Evolutionary conservation across 2,888 invertebrate species (phyloP), one percentile per base, ranked within the genome.

Genomic region (Tachina fera): DNA sequence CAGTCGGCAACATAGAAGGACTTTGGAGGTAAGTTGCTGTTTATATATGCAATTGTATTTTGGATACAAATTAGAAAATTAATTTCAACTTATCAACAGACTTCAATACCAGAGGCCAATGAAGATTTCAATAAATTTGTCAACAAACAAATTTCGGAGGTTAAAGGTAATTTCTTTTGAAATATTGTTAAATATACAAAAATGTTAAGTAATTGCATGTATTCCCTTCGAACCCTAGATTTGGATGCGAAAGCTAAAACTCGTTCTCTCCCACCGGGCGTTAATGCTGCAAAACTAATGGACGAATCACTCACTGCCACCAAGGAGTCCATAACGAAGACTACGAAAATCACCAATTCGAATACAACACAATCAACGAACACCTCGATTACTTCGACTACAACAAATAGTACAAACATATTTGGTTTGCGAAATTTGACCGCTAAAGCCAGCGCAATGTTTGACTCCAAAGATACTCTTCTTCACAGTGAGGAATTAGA

Each of bases 71-170:
- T 49, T 6, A 8, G 39, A 56, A 49, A 45, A 31, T 19, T n/a
- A 60, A 22, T 49, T 14, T 16, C 56, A 9, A 11, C 80, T 90
- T 93, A 94, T 90, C 93, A 95, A 90, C 95, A 91, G 91, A 89
- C 96, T 86, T 95, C 96, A 83, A 96, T 96, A 89, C 96, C 96
- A 87, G 96, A 96, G 94, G 95, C 96, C 83, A 96, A 96, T 93
- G 96, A 96, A 94, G 96, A 96, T 91, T 76, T 79, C 3, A 74
- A 53, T 72, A 85, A 74, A 74, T 74, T 72, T 61, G 56, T 47
- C 3, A 95, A 95, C 90, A 95, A 83, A 14, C 87, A 95, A 91
- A 47, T 87, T 10, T 65, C 88, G 49, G 95, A 95, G 90, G 93
- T 87, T 1, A 80, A 72, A 77, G 87, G 88, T 88, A 78, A 58